These are phyloP conservation scores for Gallinago solitaria DNA, from an alignment of 2,797 vertebrate species.

Conservation along the genomic window DNA sequence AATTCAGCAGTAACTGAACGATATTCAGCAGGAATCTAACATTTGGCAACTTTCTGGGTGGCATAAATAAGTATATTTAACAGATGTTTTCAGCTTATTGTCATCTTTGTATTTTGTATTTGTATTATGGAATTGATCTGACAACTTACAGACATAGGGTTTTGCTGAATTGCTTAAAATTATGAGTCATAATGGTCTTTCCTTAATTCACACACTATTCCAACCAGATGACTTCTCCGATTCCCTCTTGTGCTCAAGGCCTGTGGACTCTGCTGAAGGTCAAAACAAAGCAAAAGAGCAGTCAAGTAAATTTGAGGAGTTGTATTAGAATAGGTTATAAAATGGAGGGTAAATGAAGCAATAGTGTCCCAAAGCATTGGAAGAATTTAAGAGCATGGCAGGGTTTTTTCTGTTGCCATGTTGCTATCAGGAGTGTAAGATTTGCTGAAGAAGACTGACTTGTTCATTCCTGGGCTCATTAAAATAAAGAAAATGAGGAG, in stretches of 20 bases:
- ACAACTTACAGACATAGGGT: background rate
- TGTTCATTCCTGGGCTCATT: background rate
- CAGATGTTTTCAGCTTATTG: conserved; percentile 4
- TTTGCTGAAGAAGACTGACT: background rate
- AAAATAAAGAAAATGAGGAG: background rate
- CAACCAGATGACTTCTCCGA: background rate
- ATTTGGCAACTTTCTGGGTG: conserved; percentile 16
- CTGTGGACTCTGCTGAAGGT: background rate
- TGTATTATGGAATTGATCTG: background rate
- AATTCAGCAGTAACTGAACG: background rate
- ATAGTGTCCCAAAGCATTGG: background rate
- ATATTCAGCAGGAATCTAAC: background rate
- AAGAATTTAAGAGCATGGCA: background rate
- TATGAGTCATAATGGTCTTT: background rate
- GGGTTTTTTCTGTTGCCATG: background rate
- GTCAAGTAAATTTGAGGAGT: background rate
- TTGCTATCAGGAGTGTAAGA: background rate
- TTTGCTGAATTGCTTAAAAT: background rate
- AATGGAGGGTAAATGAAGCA: background rate
- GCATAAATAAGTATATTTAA: conserved; percentile 30
- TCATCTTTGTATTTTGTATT: background rate
- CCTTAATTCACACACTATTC: background rate
- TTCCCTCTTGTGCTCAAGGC: background rate
- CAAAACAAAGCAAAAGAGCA: background rate
- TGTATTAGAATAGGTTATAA: background rate